Evolutionary conservation across 2,888 invertebrate species (phyloP), one percentile per base, ranked within the genome.

Genomic region (Chymomyza fuscimana): DNA sequence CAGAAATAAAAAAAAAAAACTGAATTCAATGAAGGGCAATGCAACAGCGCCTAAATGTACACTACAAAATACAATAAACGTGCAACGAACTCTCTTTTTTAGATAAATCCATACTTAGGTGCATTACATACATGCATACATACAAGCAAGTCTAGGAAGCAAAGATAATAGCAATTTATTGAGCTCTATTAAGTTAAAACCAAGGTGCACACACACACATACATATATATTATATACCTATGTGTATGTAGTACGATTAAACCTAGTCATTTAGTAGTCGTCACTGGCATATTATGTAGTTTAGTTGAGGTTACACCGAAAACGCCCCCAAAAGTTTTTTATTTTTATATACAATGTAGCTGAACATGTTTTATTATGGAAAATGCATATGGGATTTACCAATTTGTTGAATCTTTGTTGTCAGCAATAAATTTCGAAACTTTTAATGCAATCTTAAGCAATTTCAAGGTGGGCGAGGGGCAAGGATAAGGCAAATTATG

Each of bases 61-160:
- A 67, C 71, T 74, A 76, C 68, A 79, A 82, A 73, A 76, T 68
- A 78, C 81, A 77, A 79, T 71, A 76, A 86, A 82, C 74, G 83
- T 86, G 88, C 86, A 86, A 86, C 86, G 86, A 86, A 86, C 74
- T 84, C 83, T 74, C 70, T 46, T 52, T 46, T 52, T 72, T 77
- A 67, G 65, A 61, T 65, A 63, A 60, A 68, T 63, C 60, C 68
- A 79, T 71, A 70, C 74, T 76, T 76, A 81, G 78, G 76, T 73
- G 80, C 86, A 81, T 76, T 81, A 83, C 66, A 74, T 70, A 72
- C 67, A 69, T 73, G 46, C 56, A 63, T 54, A 61, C 36, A 65
- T 36, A 51, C n/a, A 64, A 6, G 5, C 1, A 61, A 22, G 51
- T 46, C 15, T n/a, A 51, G 15, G n/a, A 64, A 7, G 5, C 1